Conservation (phyloP, 2,888 invertebrate species). For the Xanthorhoe designata region DNA sequence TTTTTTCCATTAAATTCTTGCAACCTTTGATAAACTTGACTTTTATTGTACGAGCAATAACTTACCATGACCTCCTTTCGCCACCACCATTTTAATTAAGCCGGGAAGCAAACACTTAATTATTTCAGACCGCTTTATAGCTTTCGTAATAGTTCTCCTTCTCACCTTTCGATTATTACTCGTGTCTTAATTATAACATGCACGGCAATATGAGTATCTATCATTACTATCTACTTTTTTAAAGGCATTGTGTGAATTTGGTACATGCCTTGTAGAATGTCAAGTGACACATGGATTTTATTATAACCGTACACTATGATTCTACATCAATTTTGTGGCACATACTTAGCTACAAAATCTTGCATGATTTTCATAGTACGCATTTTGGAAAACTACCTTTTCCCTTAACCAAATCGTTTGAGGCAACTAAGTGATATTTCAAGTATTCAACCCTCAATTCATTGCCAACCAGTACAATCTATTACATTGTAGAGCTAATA, state of each 20-base stretch:
- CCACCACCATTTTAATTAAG: constrained; percentile 52
- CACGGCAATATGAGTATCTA: constrained; percentile 8
- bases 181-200: constrained; percentile 33
- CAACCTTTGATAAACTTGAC: constrained; percentile 23
- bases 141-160: constrained; percentile 31
- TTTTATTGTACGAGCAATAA: constrained; percentile 33
- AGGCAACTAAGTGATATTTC: neutral
- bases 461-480: neutral
- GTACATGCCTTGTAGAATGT: constrained; percentile 2
- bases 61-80: constrained; percentile 51
- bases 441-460: neutral
- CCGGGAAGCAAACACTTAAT: constrained; percentile 47
- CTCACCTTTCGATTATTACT: constrained; percentile 29
- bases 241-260: constrained; percentile 19
- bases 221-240: too few species aligned
- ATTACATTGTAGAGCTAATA: neutral
- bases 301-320: neutral
- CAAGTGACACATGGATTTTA: neutral
- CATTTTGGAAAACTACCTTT: too few species aligned
- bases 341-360: too few species aligned
- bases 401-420: too few species aligned
- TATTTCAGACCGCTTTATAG: constrained; percentile 43
- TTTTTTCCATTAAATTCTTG: neutral
- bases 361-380: too few species aligned
- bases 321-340: neutral